Evolutionary conservation across 2,888 invertebrate genomes (phyloP), one percentile per base, ranked within the genome.

Genomic region (Caenorhabditis japonica): DNA sequence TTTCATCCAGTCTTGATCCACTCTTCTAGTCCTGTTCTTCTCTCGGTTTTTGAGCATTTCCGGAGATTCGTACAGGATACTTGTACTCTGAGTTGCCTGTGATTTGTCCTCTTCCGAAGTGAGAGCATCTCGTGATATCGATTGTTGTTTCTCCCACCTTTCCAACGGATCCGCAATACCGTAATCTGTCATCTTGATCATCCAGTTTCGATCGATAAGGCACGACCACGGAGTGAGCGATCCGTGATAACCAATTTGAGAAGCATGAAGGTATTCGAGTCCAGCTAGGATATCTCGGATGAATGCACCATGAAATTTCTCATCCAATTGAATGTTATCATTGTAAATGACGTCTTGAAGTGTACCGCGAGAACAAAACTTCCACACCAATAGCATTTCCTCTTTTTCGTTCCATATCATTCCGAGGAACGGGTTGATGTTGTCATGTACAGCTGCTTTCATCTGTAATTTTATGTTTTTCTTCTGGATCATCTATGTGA

Each of bases 351-450:
- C 73, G 61, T 81, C 82, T 30, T 80, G 79, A 19, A 82, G 62
- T 3, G 74, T 74, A 46, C 74, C 74, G 38, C 85, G 70, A 2
- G 82, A 84, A 71, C 85, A 85, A 68, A 86, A 86, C 66, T 86
- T 86, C 85, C 85, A 86, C 1, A 86, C 62, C 15, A 86, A 60
- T 12, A 86, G 56, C 77, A 86, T 68, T 39, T 85, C 86, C 23
- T 86, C 86, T 53, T 79, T 82, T 53, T 85, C 85, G 66, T 85
- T 85, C 77, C 84, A 85, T 10, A 77, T 71, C 75, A 85, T 85
- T n/a, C 97, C 97, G 88, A 97, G 94, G 90, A 97, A 97, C 59
- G 94, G 94, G 90, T 97, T 97, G 77, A 97, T 92, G 90, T 97
- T 97, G 89, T 95, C 94, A 90, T 97, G 97, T 36, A 95, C 92